phyloP scores from a whole-genome alignment of 2,113 vertebrate species.

The Mus pahari region DNA sequence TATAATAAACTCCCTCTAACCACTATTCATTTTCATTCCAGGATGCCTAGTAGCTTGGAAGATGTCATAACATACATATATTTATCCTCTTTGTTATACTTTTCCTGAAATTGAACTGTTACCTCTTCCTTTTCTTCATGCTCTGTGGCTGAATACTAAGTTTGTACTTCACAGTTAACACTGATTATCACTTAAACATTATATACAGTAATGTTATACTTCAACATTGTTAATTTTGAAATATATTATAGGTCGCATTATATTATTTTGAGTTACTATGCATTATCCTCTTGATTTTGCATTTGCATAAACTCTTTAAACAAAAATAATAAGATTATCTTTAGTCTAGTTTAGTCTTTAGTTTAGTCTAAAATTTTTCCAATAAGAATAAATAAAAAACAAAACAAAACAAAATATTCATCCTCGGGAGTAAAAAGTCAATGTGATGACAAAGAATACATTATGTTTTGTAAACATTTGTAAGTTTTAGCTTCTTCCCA shows the following conservation, averaged over 20 bases:
- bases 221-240: background rate
- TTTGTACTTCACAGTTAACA: constrained; percentile 5
- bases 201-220: background rate
- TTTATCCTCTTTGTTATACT: background rate
- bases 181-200: background rate
- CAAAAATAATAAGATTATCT: background rate
- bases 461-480: background rate
- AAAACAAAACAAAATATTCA: background rate
- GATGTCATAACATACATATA: background rate
- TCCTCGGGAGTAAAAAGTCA: constrained; percentile 38
- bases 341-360: background rate
- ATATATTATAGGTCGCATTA: background rate
- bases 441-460: constrained; percentile 16
- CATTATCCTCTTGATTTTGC: background rate
- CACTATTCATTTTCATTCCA: background rate
- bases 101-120: background rate
- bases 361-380: background rate
- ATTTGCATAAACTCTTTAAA: background rate
- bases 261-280: background rate
- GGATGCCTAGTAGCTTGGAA: too few relatives aligned
- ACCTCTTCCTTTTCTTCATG: background rate
- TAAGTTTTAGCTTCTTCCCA: background rate
- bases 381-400: background rate
- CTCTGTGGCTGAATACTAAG: background rate
- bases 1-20: background rate